Conservation (phyloP, 2,888 invertebrate genomes). For the Ctena decussata region DNA sequence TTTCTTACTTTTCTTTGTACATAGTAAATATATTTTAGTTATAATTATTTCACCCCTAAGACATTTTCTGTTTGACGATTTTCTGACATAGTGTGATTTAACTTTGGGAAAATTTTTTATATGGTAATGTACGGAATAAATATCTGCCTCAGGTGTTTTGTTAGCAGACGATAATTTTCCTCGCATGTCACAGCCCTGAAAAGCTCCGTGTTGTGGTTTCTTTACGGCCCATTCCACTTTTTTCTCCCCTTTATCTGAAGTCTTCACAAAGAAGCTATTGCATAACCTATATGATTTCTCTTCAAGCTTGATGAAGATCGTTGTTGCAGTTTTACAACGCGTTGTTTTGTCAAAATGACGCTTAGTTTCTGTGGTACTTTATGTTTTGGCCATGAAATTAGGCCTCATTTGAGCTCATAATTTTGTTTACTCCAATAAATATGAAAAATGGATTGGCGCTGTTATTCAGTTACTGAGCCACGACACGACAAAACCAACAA, state of each 20-base stretch:
- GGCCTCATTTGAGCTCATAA: constrained; percentile 11
- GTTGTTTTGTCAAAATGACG: neutral
- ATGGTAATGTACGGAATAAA: neutral
- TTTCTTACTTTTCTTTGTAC: neutral
- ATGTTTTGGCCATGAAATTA: constrained; percentile 9
- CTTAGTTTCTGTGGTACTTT: neutral
- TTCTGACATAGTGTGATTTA: constrained; percentile 23
- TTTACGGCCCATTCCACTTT: constrained; percentile 8
- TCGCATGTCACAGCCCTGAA: neutral
- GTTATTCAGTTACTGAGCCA: neutral
- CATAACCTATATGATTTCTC: neutral
- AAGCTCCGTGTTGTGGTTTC: constrained; percentile 7
- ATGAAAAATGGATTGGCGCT: constrained; percentile 1
- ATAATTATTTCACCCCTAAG: constrained; percentile 10
- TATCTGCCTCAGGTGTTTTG: constrained; percentile 8
- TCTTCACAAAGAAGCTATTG: constrained; percentile 7
- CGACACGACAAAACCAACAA: too few relatives aligned
- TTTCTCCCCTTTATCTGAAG: constrained; percentile 13
- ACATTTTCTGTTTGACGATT: constrained; percentile 12
- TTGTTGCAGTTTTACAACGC: neutral
- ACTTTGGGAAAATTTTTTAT: constrained; percentile 19
- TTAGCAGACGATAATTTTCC: neutral
- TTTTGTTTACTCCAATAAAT: constrained; percentile 9
- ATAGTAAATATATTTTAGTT: constrained; percentile 16
- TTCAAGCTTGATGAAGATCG: neutral